Percentiles rank a stretch among this genome's conserved stretches.
These are phyloP conservation scores for Procambarus clarkii DNA, from an alignment of 1,140 invertebrate genomes.

Conservation along the genomic window DNA sequence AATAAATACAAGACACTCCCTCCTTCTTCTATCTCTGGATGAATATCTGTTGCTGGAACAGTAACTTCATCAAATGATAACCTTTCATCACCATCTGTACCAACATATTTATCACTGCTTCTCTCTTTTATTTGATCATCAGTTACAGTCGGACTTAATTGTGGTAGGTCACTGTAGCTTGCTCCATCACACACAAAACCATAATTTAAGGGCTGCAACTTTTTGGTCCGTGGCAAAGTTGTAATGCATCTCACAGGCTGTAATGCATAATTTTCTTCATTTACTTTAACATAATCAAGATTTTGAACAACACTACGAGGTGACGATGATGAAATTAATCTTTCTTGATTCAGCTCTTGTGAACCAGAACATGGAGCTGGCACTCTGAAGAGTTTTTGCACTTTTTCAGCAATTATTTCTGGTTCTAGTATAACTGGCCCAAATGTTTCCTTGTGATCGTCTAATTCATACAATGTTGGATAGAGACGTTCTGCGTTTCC, in stretches of 20 bases:
- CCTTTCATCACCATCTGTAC: background rate
- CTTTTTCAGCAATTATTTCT: conserved; percentile 63
- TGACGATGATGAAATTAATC: background rate
- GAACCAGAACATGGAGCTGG: background rate
- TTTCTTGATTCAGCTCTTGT: background rate
- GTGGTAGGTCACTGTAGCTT: background rate
- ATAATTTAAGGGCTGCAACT: background rate
- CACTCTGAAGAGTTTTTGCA: conserved; percentile 54
- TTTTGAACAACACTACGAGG: background rate
- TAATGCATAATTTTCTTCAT: background rate
- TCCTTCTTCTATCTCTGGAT: conserved; percentile 73
- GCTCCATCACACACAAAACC: background rate
- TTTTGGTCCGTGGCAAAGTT: conserved; percentile 1
- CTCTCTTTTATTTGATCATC: background rate
- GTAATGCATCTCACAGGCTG: background rate
- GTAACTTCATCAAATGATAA: conserved; percentile 17
- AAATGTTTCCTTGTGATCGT: conserved; percentile 61
- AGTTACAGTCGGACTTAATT: background rate
- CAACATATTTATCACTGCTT: background rate
- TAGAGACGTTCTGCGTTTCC: conserved; percentile 22
- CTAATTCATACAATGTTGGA: conserved; percentile 43
- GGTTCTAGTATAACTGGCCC: conserved; percentile 39
- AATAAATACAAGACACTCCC: conserved; percentile 77
- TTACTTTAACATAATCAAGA: background rate
- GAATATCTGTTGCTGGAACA: conserved; percentile 59